Conservation (phyloP, 2,888 invertebrate species). For the Heliconius sara region DNA sequence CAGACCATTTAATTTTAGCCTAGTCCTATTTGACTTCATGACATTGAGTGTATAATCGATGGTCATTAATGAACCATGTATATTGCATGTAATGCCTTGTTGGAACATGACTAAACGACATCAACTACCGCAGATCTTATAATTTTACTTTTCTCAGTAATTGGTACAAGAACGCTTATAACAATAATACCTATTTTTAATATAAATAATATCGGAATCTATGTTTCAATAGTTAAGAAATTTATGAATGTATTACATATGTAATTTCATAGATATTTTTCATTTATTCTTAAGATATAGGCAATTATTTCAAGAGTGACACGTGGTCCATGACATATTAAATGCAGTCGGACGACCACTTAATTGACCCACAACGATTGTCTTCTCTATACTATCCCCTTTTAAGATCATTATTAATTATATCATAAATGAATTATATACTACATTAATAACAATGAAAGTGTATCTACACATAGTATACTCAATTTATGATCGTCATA, state of each 20-base stretch:
- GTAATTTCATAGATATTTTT: no score
- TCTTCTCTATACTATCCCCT: neutral
- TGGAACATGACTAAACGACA: neutral
- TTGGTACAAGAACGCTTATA: neutral
- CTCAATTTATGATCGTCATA: conserved; percentile 12
- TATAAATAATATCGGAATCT: no score
- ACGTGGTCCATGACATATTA: neutral
- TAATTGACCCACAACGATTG: neutral
- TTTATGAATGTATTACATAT: no score
- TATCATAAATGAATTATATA: conserved; percentile 10
- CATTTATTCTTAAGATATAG: neutral
- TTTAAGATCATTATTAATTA: neutral
- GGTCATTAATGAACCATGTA: neutral
- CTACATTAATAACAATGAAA: conserved; percentile 2
- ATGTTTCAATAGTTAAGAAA: no score
- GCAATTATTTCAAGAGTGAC: neutral
- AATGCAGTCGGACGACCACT: neutral
- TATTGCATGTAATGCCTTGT: neutral
- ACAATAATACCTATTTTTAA: no score
- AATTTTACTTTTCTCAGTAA: neutral
- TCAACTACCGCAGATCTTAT: neutral
- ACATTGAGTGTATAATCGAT: neutral
- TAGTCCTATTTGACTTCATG: neutral
- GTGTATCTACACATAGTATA: neutral
- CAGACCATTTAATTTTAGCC: neutral